Evolutionary conservation across 2,113 vertebrate species (phyloP), one percentile per base, ranked within the genome.

Genomic region (Meleagris gallopavo): DNA sequence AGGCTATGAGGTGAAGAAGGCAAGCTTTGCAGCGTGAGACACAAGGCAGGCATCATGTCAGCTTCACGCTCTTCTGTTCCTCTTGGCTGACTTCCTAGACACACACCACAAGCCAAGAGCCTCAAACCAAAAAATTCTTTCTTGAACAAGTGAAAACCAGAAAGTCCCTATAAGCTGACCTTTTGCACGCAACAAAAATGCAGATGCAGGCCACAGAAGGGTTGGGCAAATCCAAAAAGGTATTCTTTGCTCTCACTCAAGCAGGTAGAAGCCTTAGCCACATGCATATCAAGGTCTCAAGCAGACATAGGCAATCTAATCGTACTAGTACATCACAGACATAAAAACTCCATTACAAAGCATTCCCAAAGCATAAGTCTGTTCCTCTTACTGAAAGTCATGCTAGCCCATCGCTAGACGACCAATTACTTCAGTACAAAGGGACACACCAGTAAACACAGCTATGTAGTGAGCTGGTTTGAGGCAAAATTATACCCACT

Each of bases 21-120:
- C 7, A 78, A 60, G 3, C 2, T 36, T 32, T 40, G 46, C 46
- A 2, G 0, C 7, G 4, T 1, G 0, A 52, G 24, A 73, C 21
- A 62, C 3, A 45, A 78, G 10, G 5, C 2, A 48, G 30, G 13
- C 8, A 1, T 52, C 24, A 18, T 8, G 4, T 27, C 81, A 18
- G 10, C 27, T 38, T 20, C 22, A 22, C 3, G 4, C 18, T 41
- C 38, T 40, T 62, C 50, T 38, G 58, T 60, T 75, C 38, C 16
- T 79, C 18, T 50, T 73, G 24, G 43, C 6, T 34, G 45, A 8
- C 11, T 64, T 86, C 46, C 50, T 34, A 71, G 14, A 8, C 14
- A 71, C 7, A 54, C 0, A 0, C 5, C 70, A 60, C 6, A 73
- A 32, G 13, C 64, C 36, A 93, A 77, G 29, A 71, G 2, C 32